Conservation (phyloP, 2,113 vertebrate genomes). For the Chunga burmeisteri region DNA sequence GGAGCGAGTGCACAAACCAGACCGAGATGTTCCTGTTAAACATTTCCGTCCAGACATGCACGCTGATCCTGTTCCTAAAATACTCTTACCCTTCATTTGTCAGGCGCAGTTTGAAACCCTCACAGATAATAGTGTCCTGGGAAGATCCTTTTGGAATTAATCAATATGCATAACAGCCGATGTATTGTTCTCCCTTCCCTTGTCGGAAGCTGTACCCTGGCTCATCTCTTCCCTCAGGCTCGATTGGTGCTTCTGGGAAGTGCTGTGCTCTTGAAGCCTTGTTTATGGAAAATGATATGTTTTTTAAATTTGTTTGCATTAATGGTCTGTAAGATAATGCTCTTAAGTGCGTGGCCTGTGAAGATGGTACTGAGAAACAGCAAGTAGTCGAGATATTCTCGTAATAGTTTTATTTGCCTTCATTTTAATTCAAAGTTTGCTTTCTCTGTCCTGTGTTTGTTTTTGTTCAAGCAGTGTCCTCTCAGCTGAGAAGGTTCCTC, state of each 20-base stretch:
- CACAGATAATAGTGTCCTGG: neutral
- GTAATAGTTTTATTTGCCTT: neutral
- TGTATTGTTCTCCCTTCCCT: neutral
- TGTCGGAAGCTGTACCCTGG: neutral
- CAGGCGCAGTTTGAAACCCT: neutral
- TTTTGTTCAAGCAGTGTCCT: constrained; percentile 29
- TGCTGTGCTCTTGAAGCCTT: neutral
- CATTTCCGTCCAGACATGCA: neutral
- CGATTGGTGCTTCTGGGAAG: neutral
- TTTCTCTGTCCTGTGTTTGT: neutral
- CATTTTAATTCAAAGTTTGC: neutral
- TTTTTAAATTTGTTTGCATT: neutral
- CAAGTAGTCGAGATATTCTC: neutral
- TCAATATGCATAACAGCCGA: neutral
- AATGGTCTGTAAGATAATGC: neutral
- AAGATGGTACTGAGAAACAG: neutral
- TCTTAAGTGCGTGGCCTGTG: neutral
- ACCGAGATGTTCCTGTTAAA: neutral
- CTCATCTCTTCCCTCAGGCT: neutral
- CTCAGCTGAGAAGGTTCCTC: neutral
- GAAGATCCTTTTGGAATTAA: neutral
- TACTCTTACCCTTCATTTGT: neutral
- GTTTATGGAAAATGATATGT: neutral
- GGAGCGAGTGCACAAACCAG: neutral
- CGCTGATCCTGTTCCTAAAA: neutral